These are phyloP conservation scores for Rhabditoides inermis DNA, from an alignment of 2,888 invertebrate genomes.

Conservation along the genomic window DNA sequence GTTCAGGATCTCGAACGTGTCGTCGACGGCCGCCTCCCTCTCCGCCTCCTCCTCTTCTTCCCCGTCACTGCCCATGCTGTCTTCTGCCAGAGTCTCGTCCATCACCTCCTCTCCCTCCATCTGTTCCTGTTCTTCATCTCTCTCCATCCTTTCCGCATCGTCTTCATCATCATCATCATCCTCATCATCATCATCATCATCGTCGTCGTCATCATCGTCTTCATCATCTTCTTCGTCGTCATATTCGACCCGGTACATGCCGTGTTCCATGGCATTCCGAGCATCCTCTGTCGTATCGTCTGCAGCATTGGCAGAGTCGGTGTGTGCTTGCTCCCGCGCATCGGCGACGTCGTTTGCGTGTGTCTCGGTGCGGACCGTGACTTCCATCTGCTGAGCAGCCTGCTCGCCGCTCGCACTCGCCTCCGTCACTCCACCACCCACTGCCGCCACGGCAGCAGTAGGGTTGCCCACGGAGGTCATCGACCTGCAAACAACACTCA, in stretches of 20 bases:
- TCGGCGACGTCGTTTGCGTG: neutral
- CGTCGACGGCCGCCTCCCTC: constrained; percentile 2
- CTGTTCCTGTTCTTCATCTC: constrained; percentile 50
- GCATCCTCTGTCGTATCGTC: neutral
- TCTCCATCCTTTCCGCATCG: neutral
- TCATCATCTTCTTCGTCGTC: constrained; percentile 2
- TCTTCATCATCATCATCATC: constrained; percentile 53
- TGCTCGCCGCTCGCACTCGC: constrained; percentile 1
- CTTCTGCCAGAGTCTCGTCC: constrained; percentile 3
- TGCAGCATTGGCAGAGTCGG: neutral
- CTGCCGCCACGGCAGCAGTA: neutral
- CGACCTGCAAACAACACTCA: neutral
- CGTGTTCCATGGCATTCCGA: neutral
- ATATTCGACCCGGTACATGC: neutral
- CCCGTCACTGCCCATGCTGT: constrained; percentile 2
- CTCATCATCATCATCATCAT: constrained; percentile 1
- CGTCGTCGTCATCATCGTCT: constrained; percentile 5
- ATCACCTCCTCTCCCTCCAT: constrained; percentile 58
- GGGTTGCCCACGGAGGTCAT: neutral
- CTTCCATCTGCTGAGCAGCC: constrained; percentile 3
- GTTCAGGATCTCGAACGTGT: neutral
- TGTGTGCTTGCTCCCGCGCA: neutral
- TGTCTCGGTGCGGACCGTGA: neutral
- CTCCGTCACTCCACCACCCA: neutral
- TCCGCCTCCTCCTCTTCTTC: constrained; percentile 5